Evolutionary conservation across 2,797 vertebrate species (phyloP).

Genomic region (Pangasius djambal): DNA sequence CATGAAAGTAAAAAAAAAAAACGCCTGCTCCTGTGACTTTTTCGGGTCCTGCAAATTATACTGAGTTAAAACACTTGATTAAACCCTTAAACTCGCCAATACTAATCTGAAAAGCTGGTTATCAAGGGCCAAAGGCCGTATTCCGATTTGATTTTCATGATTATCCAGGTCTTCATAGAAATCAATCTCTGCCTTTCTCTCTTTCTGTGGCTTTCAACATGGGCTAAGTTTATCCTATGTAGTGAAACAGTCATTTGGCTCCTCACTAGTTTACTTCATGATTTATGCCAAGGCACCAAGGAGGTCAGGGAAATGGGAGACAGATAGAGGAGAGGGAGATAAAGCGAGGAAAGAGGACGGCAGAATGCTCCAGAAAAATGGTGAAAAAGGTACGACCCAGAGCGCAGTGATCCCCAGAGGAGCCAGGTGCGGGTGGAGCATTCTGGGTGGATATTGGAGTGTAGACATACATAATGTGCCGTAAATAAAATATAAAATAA

Average conservation of each 20-base stretch:
- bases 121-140: neutral
- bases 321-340: constrained; percentile 37
- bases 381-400: constrained; percentile 36
- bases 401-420: constrained; percentile 34
- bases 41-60: neutral
- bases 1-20: neutral
- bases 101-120: neutral
- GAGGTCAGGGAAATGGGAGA: constrained; percentile 31
- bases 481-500: neutral
- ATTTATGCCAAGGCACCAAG: constrained; percentile 47
- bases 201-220: neutral
- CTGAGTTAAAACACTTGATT: neutral
- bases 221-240: constrained; percentile 7
- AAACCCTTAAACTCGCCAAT: neutral
- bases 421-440: constrained; percentile 47
- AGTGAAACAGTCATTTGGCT: constrained; percentile 5
- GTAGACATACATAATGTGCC: neutral
- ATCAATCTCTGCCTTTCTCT: constrained; percentile 18
- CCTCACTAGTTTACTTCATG: constrained; percentile 23
- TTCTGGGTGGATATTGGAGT: neutral
- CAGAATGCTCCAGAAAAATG: constrained; percentile 52
- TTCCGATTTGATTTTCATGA: neutral
- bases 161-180: neutral
- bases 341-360: constrained; percentile 13
- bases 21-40: neutral